Base-by-base conservation (phyloP, 1,140 invertebrate genomes). In the Delia radicum region DNA sequence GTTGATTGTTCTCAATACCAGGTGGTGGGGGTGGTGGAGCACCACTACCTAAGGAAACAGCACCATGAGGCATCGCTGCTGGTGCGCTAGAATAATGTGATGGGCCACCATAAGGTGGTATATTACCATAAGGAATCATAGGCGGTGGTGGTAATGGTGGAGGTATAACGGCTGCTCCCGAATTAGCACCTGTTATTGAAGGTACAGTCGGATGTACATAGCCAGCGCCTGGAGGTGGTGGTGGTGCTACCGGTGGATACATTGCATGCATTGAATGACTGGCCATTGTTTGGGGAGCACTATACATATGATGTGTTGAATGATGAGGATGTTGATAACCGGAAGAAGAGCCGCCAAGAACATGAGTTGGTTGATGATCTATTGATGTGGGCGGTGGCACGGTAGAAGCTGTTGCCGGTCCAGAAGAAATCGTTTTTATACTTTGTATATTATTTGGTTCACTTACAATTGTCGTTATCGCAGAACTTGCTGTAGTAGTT, bases 101-200 rank as follows among this genome's bases (percentile, higher is more conserved):
- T 0, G 48, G 46, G 1, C 29, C 65, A 1, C 71, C 71, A 48
- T 73, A 73, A 10, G 69, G 33, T 26, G 69, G 42, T 13, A 24
- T 21, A 5, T 28, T 8, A 18, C 63, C 27, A 67, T 67, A 67
- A 18, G 73, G 55, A 13, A 29, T 37, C 48, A 72, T 74, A 13
- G 73, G 73, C 42, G 65, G 75, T 15, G 77, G 75, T 10, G 74
- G 73, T 42, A 74, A 61, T 21, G 79, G 78, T 27, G 87, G 85
- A 26, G 87, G 82, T 28, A 80, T 81, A 33, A 79, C 80, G 10
- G 79, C 78, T n/a, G 81, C 79, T 73, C 81, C 81, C 15, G 81
- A 79, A 18, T 78, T 61, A 12, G 72, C 8, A 8, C 72, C 72
- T 2, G 72, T 8, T 13, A 75, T 62, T 83, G 73, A 75, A 80